These are phyloP conservation scores for Corbicula japonica DNA, from an alignment of 2,888 invertebrate species.

Conservation along the genomic window DNA sequence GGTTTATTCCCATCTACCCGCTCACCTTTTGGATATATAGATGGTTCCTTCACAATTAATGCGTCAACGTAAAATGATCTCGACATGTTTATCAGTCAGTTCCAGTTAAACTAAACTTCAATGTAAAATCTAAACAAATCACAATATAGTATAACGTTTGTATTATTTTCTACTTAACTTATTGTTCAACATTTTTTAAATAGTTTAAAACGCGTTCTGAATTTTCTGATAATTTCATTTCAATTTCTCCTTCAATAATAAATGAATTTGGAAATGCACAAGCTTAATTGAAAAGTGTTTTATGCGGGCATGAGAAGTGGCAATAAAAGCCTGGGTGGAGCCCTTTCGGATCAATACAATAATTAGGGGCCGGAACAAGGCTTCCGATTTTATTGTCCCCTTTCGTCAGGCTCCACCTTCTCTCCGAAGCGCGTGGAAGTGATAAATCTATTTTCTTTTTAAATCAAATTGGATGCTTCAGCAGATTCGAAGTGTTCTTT, in stretches of 20 bases:
- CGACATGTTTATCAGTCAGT: constrained; percentile 78
- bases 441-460: constrained; percentile 58
- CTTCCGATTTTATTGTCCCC: constrained; percentile 56
- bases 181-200: too few species aligned
- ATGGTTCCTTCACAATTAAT: constrained; percentile 80
- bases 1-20: constrained; percentile 1
- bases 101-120: too few species aligned
- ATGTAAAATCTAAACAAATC: too few species aligned
- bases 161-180: too few species aligned
- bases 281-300: constrained; percentile 50
- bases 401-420: constrained; percentile 45
- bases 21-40: constrained; percentile 17
- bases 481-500: constrained; percentile 54
- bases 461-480: constrained; percentile 50
- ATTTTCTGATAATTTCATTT: too few species aligned
- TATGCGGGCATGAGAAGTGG: constrained; percentile 52
- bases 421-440: constrained; percentile 60
- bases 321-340: constrained; percentile 40
- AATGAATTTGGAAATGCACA: constrained; percentile 42
- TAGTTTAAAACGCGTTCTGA: too few species aligned
- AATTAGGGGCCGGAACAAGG: constrained; percentile 50
- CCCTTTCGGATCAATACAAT: constrained; percentile 43
- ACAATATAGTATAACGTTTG: too few species aligned
- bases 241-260: constrained; percentile 40
- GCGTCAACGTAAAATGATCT: constrained; percentile 86